Base-by-base conservation (phyloP, 2,113 vertebrate genomes). In the Pomatorhinus ruficollis region DNA sequence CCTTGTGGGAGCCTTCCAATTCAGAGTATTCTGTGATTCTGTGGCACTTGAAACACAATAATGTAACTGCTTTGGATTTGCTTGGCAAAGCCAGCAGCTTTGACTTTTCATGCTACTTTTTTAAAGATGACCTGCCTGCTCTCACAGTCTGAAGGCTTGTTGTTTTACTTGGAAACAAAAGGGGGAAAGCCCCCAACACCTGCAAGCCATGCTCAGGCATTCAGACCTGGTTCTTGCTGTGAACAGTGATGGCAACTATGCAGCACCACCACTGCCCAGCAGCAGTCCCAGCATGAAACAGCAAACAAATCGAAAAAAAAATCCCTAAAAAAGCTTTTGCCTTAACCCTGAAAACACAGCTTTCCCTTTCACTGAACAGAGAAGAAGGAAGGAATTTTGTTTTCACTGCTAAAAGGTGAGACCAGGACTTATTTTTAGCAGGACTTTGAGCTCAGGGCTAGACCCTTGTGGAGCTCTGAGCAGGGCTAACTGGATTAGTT, bases 171-270 rank as follows among this genome's bases (percentile, higher is more conserved):
- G 27, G 69, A 87, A 82, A 77, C 14, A 56, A 70, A 75, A 54
- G 1, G 9, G 5, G 24, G 5, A 4, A 2, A 12, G 2, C 15
- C 28, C 15, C 1, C 2, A 53, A 6, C 9, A 42, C 15, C 8
- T 60, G 15, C 65, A 79, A 63, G 25, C 4, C 10, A 11, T 49
- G 23, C 52, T 53, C 66, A 42, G 31, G 15, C 25, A 76, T 12
- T 0, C 1, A 53, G 74, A 65, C 20, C 18, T 54, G 25, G 24
- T 24, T 72, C 40, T 81, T 81, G 24, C 60, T 89, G 40, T 0
- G 0, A 68, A 22, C 2, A 6, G 35, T 16, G 42, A 15, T 27
- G 39, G 63, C 31, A 63, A 22, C 44, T 11, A 37, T n/a, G n/a
- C 63, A 80, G 31, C 57, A 77, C 9, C 69, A 81, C 30, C 44